A percentile compares a stretch with the other conserved stretches of the same genome.
Conservation (phyloP, 2,113 vertebrate genomes). For the Antennarius striatus region DNA sequence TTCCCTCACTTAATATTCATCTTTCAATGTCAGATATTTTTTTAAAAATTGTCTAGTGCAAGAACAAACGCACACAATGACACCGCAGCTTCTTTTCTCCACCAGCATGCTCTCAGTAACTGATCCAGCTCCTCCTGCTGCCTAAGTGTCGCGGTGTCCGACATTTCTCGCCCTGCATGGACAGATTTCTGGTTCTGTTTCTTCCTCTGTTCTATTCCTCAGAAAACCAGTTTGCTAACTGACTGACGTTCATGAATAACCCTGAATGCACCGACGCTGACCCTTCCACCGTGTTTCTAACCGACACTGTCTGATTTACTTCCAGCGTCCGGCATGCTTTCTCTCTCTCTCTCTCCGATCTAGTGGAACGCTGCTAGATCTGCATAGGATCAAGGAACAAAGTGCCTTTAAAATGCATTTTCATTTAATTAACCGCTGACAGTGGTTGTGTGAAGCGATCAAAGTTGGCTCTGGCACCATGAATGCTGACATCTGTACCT, state of each 20-base stretch:
- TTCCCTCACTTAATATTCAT: no score
- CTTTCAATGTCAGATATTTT: no score
- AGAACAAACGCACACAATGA: no score
- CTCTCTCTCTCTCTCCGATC: neutral
- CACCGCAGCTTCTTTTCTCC: no score
- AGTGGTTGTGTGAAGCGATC: slow-evolving; percentile 18
- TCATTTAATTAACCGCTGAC: slow-evolving; percentile 37
- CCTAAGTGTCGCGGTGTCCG: neutral
- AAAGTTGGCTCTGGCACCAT: neutral
- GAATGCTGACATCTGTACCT: no score
- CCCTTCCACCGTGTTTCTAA: slow-evolving; percentile 47
- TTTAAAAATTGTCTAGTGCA: no score
- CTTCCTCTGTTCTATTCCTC: slow-evolving; percentile 60
- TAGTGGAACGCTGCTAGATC: slow-evolving; percentile 41
- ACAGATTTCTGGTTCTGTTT: slow-evolving; percentile 26
- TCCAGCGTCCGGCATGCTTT: slow-evolving; percentile 48
- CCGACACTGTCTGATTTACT: slow-evolving; percentile 58
- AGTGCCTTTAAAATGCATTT: slow-evolving; percentile 46
- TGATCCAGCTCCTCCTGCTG: neutral
- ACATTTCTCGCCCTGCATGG: slow-evolving; percentile 33
- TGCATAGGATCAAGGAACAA: slow-evolving; percentile 14
- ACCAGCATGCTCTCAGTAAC: no score
- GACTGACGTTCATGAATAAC: slow-evolving; percentile 57
- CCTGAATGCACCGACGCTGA: slow-evolving; percentile 14
- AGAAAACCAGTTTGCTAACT: slow-evolving; percentile 55